Evolutionary conservation across 1,140 invertebrate genomes (phyloP).

Genomic region (Drosophila arawakana): DNA sequence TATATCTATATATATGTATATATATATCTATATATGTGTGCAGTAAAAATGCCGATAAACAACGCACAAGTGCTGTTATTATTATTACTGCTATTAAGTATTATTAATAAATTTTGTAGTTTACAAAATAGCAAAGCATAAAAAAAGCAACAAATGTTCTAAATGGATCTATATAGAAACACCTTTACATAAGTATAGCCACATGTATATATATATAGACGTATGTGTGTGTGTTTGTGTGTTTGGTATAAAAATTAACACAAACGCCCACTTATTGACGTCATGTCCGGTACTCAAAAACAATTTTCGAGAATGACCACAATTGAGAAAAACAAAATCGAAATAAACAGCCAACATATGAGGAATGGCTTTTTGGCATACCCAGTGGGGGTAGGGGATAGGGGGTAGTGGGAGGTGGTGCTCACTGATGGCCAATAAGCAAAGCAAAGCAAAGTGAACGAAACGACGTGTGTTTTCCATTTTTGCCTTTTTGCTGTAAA

Average conservation of each 20-base stretch:
- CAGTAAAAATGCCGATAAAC: constrained; percentile 50
- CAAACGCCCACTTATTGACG: constrained; percentile 83
- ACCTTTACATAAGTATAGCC: constrained; percentile 37
- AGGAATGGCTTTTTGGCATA: constrained; percentile 18
- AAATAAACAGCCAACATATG: constrained; percentile 66
- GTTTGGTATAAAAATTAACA: constrained; percentile 73
- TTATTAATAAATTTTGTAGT: constrained; percentile 55
- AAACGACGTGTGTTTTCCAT: constrained; percentile 38
- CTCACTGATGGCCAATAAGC: constrained; percentile 67
- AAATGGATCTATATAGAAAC: constrained; percentile 42
- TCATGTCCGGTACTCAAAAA: constrained; percentile 83
- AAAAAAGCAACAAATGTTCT: constrained; percentile 31
- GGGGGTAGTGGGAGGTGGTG: constrained; percentile 20
- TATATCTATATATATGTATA: constrained; percentile 3
- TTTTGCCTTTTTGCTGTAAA: constrained; percentile 34
- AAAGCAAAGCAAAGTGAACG: constrained; percentile 53
- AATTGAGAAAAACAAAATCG: constrained; percentile 82
- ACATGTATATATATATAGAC: neutral
- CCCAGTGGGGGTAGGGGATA: neutral
- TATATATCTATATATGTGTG: neutral
- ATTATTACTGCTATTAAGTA: constrained; percentile 52
- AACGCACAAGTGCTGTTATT: constrained; percentile 63
- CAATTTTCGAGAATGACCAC: constrained; percentile 83
- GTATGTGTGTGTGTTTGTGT: constrained; percentile 44
- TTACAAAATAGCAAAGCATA: constrained; percentile 35